A percentile compares a stretch with the other conserved stretches of the same genome.
phyloP scores from a whole-genome alignment of 2,888 invertebrate genomes.

The Polymixis lichenea region DNA sequence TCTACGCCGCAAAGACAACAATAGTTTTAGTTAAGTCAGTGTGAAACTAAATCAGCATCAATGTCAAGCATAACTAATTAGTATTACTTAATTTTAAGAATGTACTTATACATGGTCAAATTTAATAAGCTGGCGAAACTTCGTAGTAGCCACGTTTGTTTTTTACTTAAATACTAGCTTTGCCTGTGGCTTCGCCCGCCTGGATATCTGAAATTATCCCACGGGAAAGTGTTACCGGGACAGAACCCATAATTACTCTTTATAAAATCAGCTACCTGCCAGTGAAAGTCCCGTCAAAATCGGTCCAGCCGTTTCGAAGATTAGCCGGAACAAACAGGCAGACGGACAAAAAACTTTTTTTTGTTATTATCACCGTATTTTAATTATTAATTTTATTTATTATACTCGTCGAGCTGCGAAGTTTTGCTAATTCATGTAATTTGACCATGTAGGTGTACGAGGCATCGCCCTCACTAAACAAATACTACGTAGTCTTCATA shows the following conservation, averaged over 20 bases:
- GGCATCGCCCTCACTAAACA: slow-evolving; percentile 28
- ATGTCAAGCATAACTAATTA: slow-evolving; percentile 13
- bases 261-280: too few relatives aligned
- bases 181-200: too few relatives aligned
- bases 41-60: not conserved
- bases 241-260: too few relatives aligned
- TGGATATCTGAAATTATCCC: too few relatives aligned
- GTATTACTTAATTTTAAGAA: slow-evolving; percentile 18
- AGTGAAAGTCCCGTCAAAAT: too few relatives aligned
- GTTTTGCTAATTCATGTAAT: not conserved
- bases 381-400: too few relatives aligned
- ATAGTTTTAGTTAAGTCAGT: not conserved
- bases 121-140: not conserved
- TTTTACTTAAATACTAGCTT: not conserved
- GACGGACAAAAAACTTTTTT: too few relatives aligned
- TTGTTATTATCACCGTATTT: too few relatives aligned
- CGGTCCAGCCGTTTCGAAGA: too few relatives aligned
- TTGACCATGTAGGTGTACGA: slow-evolving; percentile 16
- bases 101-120: not conserved
- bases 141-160: not conserved
- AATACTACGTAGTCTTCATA: slow-evolving; percentile 52
- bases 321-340: too few relatives aligned
- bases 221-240: too few relatives aligned
- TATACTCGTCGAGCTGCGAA: not conserved
- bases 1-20: not conserved